Base-by-base conservation (phyloP, 2,797 vertebrate genomes). In the Pogonophryne albipinna region DNA sequence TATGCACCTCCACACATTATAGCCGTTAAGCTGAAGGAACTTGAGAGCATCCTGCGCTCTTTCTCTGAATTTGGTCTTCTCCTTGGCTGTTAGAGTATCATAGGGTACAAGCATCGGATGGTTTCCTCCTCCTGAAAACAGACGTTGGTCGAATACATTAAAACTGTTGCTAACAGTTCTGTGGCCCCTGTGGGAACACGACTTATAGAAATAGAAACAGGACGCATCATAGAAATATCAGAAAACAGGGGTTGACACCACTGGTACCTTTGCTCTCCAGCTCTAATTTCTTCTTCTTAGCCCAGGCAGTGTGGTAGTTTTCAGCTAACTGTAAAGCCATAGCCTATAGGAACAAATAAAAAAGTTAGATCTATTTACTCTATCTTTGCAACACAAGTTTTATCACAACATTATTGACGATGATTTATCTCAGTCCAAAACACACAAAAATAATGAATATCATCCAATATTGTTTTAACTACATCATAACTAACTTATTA, bases 261-360 rank as follows among this genome's bases (percentile, higher is more conserved):
- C 23, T 12, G 0, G 6, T 95, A 99, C 98, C 98, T 98, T 97
- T 98, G 89, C 93, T 94, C 83, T 98, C 96, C 71, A 97, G 90
- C 46, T 99, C 96, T 74, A 94, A 72, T 89, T 97, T 97, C 94
- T 97, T 98, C 90, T 93, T 98, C 93, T 96, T 97, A 66, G 97
- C 97, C 96, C 97, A 98, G 86, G 95, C 93, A 58, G 97, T 98
- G 91, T 99, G 97, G 85, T 97, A 97, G 91, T 98, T 99, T 94
- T 99, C 97, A 64, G 97, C 97, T 93, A 99, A 95, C 89, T 96
- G 96, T 87, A 99, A 97, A 74, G 97, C 96, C 97, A 99, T 98
- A 23, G 96, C 95, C 98, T 99, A 79, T 6, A 52, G 62, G 60
- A 62, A 55, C 2, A 12, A 1, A 14, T 45, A 31, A 0, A 41